Evolutionary conservation across 2,113 vertebrate species (phyloP).

Genomic region (Bambusicola thoracicus): DNA sequence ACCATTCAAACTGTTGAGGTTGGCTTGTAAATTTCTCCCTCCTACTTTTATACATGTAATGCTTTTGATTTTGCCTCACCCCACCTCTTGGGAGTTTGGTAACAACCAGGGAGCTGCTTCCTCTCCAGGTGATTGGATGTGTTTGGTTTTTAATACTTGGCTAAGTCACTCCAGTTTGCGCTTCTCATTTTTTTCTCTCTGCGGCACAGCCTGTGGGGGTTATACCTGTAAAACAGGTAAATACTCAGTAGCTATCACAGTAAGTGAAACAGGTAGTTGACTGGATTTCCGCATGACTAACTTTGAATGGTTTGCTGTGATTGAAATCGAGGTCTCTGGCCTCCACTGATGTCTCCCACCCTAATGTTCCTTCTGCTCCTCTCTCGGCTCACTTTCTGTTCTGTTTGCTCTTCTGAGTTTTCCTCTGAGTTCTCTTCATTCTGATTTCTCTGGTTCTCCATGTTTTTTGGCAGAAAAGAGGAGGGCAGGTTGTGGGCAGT

Average conservation of each 20-base stretch:
- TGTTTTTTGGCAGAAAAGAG: background rate
- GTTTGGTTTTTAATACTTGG: background rate
- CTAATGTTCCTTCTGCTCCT: background rate
- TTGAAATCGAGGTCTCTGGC: background rate
- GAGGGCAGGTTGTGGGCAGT: rapidly evolving
- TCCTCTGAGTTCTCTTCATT: background rate
- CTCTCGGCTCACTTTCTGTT: background rate
- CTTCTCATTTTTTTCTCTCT: background rate
- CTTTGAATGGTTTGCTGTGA: background rate
- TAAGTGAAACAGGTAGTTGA: background rate
- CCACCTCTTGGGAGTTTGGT: background rate
- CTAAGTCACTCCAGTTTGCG: background rate
- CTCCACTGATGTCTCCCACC: background rate
- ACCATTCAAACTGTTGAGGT: background rate
- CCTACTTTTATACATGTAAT: background rate
- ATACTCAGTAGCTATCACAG: background rate
- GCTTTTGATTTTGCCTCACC: slow-evolving; percentile 2
- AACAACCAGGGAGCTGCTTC: background rate
- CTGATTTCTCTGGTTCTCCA: background rate
- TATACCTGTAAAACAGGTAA: background rate
- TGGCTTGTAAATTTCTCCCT: background rate
- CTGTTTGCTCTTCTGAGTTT: background rate
- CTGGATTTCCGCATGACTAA: background rate
- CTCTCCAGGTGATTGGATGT: background rate
- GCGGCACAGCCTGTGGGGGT: background rate